Conservation (phyloP, 2,888 invertebrate species). For the Synanthedon myopaeformis region DNA sequence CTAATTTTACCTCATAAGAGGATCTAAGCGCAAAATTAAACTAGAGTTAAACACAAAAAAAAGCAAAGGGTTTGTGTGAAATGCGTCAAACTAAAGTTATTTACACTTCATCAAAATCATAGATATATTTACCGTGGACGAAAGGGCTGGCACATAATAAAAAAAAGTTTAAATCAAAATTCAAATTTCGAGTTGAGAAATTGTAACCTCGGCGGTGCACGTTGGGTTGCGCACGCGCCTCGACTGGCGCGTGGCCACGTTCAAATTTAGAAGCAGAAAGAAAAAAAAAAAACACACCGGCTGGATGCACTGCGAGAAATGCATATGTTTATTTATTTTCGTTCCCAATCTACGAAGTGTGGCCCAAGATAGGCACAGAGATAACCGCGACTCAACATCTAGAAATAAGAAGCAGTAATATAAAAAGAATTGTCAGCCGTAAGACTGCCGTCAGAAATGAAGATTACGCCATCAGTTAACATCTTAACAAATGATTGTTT, state of each 20-base stretch:
- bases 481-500: too few relatives aligned
- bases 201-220: slow-evolving; percentile 38
- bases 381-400: too few relatives aligned
- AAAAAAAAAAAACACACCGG: slow-evolving; percentile 40
- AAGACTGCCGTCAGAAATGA: too few relatives aligned
- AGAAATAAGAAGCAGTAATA: too few relatives aligned
- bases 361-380: neutral
- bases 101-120: slow-evolving; percentile 5
- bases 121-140: slow-evolving; percentile 35
- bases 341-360: slow-evolving; percentile 10
- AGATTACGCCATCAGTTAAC: too few relatives aligned
- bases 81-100: slow-evolving; percentile 7
- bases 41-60: slow-evolving; percentile 1
- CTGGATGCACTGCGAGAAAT: slow-evolving; percentile 60
- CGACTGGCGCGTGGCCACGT: slow-evolving; percentile 61
- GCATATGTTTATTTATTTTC: slow-evolving; percentile 45
- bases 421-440: too few relatives aligned
- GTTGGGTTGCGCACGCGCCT: slow-evolving; percentile 43
- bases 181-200: slow-evolving; percentile 8
- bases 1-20: too few relatives aligned
- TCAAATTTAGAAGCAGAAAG: slow-evolving; percentile 59
- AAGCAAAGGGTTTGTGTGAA: slow-evolving; percentile 1
- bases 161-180: slow-evolving; percentile 3
- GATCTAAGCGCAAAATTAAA: neutral
- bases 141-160: slow-evolving; percentile 7